These are phyloP conservation scores for Oedothorax gibbosus DNA, from an alignment of 1,140 invertebrate genomes.

Conservation along the genomic window DNA sequence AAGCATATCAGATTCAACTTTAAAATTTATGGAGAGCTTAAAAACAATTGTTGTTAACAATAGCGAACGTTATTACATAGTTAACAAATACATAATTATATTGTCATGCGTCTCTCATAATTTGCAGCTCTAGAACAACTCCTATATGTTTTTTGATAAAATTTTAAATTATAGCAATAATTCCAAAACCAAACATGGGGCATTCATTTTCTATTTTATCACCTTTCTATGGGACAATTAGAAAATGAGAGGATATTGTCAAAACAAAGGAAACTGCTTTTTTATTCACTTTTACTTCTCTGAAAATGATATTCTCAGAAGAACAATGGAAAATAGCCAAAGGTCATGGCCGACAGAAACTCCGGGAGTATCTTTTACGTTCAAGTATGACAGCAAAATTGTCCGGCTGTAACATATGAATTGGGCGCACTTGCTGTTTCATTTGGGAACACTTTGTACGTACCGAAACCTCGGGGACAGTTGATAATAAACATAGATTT, in stretches of 20 bases:
- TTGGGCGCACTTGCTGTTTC: conserved; percentile 32
- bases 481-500: conserved; percentile 15
- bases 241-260: conserved; percentile 7
- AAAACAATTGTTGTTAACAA: too few species aligned
- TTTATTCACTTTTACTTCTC: conserved; percentile 55
- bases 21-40: too few species aligned
- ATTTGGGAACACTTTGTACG: conserved; percentile 11
- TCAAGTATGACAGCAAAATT: conserved; percentile 50
- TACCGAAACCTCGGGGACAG: conserved; percentile 16
- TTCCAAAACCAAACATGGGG: too few species aligned
- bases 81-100: too few species aligned
- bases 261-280: conserved; percentile 41
- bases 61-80: too few species aligned
- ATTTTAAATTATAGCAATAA: too few species aligned
- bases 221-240: conserved; percentile 23
- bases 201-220: too few species aligned
- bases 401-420: conserved; percentile 41
- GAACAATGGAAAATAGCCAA: conserved; percentile 48
- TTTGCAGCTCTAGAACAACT: too few species aligned
- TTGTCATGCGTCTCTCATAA: too few species aligned
- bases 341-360: conserved; percentile 54
- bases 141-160: too few species aligned
- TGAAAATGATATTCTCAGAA: conserved; percentile 37
- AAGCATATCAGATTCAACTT: too few species aligned
- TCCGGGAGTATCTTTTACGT: conserved; percentile 33